phyloP scores from a whole-genome alignment of 2,888 invertebrate species.

The Drosophila koepferae region DNA sequence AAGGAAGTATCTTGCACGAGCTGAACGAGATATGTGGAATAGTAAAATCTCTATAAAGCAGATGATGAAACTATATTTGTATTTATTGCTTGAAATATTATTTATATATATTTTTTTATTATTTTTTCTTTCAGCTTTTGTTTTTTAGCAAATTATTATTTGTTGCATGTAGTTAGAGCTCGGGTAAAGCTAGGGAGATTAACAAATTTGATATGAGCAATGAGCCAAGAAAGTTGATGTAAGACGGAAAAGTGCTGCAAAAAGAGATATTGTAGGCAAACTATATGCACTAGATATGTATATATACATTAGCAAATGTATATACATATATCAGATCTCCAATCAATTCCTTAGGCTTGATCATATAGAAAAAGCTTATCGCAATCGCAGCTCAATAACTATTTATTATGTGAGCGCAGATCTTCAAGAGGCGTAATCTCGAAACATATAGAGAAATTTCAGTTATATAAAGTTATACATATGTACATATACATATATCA shows the following conservation, averaged over 20 bases:
- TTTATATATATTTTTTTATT: constrained; percentile 13
- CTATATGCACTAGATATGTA: not conserved
- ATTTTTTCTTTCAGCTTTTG: not conserved
- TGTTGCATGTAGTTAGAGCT: no score
- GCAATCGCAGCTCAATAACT: not conserved
- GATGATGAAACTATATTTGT: no score
- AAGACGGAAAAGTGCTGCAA: no score
- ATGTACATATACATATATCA: not conserved
- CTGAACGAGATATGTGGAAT: not conserved
- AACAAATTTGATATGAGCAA: no score
- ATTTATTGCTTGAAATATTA: not conserved
- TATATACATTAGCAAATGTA: not conserved
- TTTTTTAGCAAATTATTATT: not conserved
- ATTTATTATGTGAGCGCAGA: not conserved
- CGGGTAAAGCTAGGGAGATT: no score
- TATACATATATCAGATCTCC: not conserved
- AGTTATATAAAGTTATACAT: not conserved
- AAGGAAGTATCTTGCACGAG: not conserved
- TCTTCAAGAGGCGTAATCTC: not conserved
- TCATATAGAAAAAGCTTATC: not conserved
- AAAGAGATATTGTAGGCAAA: no score
- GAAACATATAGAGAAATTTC: not conserved
- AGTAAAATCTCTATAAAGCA: no score
- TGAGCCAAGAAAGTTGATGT: no score
- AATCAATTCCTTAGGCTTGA: no score